phyloP scores from a whole-genome alignment of 2,888 invertebrate species.

The Strigamia maritima region DNA sequence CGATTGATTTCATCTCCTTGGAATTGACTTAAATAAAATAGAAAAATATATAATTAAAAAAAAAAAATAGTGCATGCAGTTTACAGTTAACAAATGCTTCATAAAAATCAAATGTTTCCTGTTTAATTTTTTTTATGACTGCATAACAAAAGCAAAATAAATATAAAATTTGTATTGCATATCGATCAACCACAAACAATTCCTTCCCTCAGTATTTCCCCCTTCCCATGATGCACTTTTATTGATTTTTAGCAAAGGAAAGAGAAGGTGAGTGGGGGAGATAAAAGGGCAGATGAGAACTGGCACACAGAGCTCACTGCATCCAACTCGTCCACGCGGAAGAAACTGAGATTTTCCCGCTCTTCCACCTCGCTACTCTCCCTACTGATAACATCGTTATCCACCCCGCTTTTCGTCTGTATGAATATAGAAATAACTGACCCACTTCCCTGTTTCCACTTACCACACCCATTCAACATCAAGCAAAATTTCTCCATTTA shows the following conservation, averaged over 20 bases:
- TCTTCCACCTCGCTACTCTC: conserved; percentile 13
- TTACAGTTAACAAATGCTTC: not conserved
- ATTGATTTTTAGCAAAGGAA: not conserved
- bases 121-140: not conserved
- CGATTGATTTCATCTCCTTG: too few relatives aligned
- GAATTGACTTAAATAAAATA: too few relatives aligned
- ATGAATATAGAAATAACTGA: conserved; percentile 24
- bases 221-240: not conserved
- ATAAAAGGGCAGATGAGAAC: conserved; percentile 17
- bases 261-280: not conserved
- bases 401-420: not conserved
- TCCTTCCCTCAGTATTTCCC: not conserved
- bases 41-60: too few relatives aligned
- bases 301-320: conserved; percentile 20
- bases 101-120: not conserved
- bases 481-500: not conserved
- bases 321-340: conserved; percentile 16
- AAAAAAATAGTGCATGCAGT: too few relatives aligned
- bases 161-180: not conserved
- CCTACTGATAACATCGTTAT: conserved; percentile 22
- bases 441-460: not conserved
- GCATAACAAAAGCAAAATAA: not conserved
- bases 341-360: conserved; percentile 27
- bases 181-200: not conserved
- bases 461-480: not conserved